Conservation (phyloP, 2,888 invertebrate genomes). For the Callinectes sapidus region DNA sequence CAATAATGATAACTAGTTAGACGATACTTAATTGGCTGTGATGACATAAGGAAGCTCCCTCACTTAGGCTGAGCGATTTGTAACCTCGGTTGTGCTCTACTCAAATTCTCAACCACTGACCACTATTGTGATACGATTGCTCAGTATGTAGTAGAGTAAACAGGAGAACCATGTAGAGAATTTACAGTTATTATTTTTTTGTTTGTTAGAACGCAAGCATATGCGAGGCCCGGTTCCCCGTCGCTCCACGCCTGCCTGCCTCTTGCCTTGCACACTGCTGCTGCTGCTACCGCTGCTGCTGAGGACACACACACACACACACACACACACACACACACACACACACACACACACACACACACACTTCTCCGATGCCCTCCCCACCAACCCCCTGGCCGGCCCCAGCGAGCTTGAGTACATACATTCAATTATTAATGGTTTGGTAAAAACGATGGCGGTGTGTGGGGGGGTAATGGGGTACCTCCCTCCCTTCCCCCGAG, state of each 20-base stretch:
- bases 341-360: conserved; percentile 40
- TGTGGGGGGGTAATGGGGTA: conserved; percentile 37
- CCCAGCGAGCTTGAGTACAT: conserved; percentile 58
- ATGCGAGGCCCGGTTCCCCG: conserved; percentile 11
- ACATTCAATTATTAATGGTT: conserved; percentile 68
- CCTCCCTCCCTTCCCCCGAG: conserved; percentile 50
- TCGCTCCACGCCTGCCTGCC: conserved; percentile 27
- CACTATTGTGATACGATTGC: conserved; percentile 68
- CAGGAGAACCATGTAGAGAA: conserved; percentile 57
- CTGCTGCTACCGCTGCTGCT: background rate
- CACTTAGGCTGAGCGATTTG: conserved; percentile 60
- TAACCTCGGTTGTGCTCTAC: conserved; percentile 65
- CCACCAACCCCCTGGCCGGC: conserved; percentile 24
- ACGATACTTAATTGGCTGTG: conserved; percentile 67
- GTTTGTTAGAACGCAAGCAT: conserved; percentile 39
- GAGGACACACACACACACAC: conserved; percentile 22
- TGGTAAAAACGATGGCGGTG: conserved; percentile 58
- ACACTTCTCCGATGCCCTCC: background rate
- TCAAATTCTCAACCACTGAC: conserved; percentile 66
- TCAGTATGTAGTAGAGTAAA: conserved; percentile 62
- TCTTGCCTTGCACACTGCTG: background rate
- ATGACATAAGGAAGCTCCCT: conserved; percentile 60
- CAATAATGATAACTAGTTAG: conserved; percentile 64
- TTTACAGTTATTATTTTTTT: conserved; percentile 49
- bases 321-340: conserved; percentile 27